phyloP scores from a whole-genome alignment of 2,113 vertebrate species.

The Stomatorhinus ivindoensis region DNA sequence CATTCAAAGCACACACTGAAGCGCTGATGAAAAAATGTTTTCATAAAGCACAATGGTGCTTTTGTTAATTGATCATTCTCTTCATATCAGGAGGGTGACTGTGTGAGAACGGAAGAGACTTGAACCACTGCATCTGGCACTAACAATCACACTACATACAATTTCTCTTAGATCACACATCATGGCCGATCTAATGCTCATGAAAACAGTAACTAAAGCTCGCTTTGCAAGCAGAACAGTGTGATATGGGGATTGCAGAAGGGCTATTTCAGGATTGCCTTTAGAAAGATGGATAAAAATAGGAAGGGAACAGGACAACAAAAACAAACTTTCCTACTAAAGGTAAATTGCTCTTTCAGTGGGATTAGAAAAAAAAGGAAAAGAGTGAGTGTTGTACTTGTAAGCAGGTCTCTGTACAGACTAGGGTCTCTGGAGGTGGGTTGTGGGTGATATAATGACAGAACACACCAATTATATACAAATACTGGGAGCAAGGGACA shows the following conservation, averaged over 20 bases:
- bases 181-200: not conserved
- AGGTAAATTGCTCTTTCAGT: not conserved
- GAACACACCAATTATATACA: slow-evolving; percentile 3
- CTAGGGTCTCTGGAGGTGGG: not conserved
- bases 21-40: not conserved
- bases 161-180: not conserved
- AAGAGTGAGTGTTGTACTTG: not conserved
- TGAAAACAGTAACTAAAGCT: not conserved
- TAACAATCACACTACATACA: not conserved
- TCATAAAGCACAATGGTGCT: not conserved
- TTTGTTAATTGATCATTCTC: not conserved
- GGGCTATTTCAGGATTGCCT: not conserved
- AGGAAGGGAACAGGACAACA: not conserved
- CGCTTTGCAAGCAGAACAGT: not conserved
- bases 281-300: not conserved
- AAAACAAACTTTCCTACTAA: not conserved
- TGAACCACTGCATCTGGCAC: not conserved
- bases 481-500: slow-evolving; percentile 2
- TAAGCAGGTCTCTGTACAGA: not conserved
- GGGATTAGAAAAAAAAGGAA: not conserved
- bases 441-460: not conserved
- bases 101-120: not conserved
- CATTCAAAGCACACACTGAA: not conserved
- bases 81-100: not conserved
- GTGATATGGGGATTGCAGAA: not conserved